Evolutionary conservation across 2,113 vertebrate genomes (phyloP).

Genomic region (Xyrauchen texanus): DNA sequence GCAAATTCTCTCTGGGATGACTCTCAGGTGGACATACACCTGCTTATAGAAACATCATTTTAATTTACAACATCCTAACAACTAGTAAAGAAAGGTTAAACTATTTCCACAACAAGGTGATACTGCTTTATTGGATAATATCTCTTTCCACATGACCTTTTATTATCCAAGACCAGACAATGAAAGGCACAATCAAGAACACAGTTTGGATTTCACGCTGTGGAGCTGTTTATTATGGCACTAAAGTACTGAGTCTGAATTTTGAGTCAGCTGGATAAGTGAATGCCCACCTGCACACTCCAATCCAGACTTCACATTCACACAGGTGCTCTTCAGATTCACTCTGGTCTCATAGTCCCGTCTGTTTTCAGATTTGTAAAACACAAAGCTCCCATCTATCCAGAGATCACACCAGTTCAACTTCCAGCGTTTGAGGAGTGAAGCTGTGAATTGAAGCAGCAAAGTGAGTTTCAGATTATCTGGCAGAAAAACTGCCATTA

Average conservation of each 20-base stretch:
- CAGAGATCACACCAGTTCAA: conserved; percentile 94
- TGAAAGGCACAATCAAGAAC: too few relatives aligned
- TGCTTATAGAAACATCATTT: conserved; percentile 51
- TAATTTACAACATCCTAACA: neutral
- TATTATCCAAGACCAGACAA: too few relatives aligned
- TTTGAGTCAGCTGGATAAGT: neutral
- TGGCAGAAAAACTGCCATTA: neutral
- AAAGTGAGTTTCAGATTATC: neutral
- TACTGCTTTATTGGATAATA: neutral
- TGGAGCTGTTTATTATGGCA: neutral
- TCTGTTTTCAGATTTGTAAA: conserved; percentile 83
- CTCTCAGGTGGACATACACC: conserved; percentile 85
- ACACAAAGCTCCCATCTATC: conserved; percentile 88
- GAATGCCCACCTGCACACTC: conserved; percentile 83
- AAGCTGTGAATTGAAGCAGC: conserved; percentile 65
- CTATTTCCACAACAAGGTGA: neutral
- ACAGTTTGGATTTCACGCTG: neutral
- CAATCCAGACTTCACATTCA: conserved; percentile 80
- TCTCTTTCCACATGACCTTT: too few relatives aligned
- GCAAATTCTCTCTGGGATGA: conserved; percentile 79
- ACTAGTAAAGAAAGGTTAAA: neutral
- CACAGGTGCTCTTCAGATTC: conserved; percentile 79
- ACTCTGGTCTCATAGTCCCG: conserved; percentile 82
- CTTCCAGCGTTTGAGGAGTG: conserved; percentile 92
- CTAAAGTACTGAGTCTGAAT: neutral